Base-by-base conservation (phyloP, 1,140 invertebrate genomes). In the Calycopis cecrops region DNA sequence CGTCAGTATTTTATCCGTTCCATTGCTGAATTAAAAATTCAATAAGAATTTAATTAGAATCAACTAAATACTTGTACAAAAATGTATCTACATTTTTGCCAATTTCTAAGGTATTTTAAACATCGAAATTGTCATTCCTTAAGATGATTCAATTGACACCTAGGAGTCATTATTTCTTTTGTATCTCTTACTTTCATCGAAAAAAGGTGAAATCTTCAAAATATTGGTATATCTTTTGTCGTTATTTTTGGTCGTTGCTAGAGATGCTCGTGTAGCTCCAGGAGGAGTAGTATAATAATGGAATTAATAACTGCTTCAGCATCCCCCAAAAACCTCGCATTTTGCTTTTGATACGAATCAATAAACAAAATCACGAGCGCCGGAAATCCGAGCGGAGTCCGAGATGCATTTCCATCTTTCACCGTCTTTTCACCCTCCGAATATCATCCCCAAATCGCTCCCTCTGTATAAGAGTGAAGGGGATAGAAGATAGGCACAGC, bases 351-450 rank as follows among this genome's bases (percentile, higher is more conserved):
- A 73, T 76, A 72, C 73, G 76, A 84, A 85, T 85, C 82, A 81
- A 85, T 85, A 85, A 85, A 82, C 82, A 81, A 85, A 82, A 85
- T 85, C 80, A 81, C 73, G 62, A 73, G 69, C 77, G 67, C 71
- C 79, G 79, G 82, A 85, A 82, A 85, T 84, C 79, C 79, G 82
- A 85, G 73, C 74, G 65, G 63, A 75, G 71, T 79, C 67, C 73
- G 77, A 80, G 79, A 85, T 85, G 82, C 82, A 85, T 83, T 84
- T 83, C 82, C 79, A 85, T 82, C 78, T 81, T 84, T 81, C 79
- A 79, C 65, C 73, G 77, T 84, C 78, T 79, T 76, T 81, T 77
- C 79, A 85, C 82, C 82, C 82, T 83, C 77, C 82, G 77, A 79
- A 80, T 67, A 80, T 72, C 79, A 78, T 76, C 79, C 79, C 78